phyloP scores from a whole-genome alignment of 2,888 invertebrate genomes.

The Gari tellinella region DNA sequence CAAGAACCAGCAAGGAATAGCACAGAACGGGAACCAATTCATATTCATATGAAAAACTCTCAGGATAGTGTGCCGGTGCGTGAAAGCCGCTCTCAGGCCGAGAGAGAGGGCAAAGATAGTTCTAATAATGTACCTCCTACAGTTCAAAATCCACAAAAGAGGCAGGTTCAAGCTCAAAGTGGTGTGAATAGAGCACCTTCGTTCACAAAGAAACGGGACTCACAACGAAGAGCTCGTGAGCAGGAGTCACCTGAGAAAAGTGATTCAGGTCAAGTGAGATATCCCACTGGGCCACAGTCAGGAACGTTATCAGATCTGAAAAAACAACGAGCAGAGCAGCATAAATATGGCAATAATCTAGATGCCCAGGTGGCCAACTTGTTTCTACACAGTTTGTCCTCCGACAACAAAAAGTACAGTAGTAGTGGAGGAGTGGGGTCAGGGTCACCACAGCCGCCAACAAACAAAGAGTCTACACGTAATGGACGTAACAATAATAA shows the following conservation, averaged over 20 bases:
- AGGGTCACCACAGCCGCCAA: constrained; percentile 4
- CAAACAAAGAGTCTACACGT: constrained; percentile 35
- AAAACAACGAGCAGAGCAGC: constrained; percentile 89
- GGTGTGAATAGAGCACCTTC: constrained; percentile 36
- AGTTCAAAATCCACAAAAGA: constrained; percentile 18
- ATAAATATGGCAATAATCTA: constrained; percentile 63
- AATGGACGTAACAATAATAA: constrained; percentile 70
- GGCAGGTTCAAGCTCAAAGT: constrained; percentile 9
- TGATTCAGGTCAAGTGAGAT: constrained; percentile 9
- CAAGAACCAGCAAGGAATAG: constrained; percentile 22
- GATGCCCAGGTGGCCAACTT: constrained; percentile 75
- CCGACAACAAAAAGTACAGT: constrained; percentile 63
- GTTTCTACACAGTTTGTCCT: constrained; percentile 70
- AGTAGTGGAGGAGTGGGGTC: constrained; percentile 5
- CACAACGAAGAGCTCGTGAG: constrained; percentile 28
- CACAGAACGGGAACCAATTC: constrained; percentile 34
- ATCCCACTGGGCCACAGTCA: constrained; percentile 85
- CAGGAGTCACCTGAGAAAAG: constrained; percentile 17
- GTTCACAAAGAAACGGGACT: constrained; percentile 59
- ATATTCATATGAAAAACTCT: constrained; percentile 38
- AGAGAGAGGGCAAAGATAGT: neutral
- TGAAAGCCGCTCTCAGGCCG: constrained; percentile 1
- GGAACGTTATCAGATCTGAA: constrained; percentile 96
- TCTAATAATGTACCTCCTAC: constrained; percentile 8
- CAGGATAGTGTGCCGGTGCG: neutral